Evolutionary conservation across 1,140 invertebrate species (phyloP).

Genomic region (Lineus longissimus): DNA sequence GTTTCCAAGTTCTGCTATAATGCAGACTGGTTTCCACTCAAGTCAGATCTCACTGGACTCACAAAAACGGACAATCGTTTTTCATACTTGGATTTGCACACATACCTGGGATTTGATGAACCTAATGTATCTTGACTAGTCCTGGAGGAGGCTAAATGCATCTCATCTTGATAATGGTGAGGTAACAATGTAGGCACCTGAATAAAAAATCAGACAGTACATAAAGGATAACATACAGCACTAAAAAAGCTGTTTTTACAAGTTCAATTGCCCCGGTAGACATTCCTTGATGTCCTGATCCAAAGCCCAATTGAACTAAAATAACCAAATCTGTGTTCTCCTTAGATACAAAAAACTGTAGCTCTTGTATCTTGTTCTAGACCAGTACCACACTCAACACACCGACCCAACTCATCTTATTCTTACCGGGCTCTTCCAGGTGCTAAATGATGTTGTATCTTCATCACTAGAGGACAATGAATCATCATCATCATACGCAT

Average conservation of each 20-base stretch:
- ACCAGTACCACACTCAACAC: no score
- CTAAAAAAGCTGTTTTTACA: not conserved
- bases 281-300: no score
- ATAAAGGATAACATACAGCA: not conserved
- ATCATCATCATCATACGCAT: slow-evolving; percentile 32
- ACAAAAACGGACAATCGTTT: no score
- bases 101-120: slow-evolving; percentile 48
- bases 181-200: slow-evolving; percentile 26
- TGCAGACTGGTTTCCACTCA: no score
- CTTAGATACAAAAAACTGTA: no score
- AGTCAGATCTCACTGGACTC: no score
- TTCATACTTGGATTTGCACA: not conserved
- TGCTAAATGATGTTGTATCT: slow-evolving; percentile 31
- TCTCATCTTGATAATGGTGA: slow-evolving; percentile 47
- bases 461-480: slow-evolving; percentile 39
- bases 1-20: no score
- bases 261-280: no score
- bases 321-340: no score
- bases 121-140: slow-evolving; percentile 43
- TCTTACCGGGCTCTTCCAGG: slow-evolving; percentile 39
- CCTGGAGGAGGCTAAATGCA: slow-evolving; percentile 28
- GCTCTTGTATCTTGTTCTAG: no score
- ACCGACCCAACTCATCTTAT: no score
- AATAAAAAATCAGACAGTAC: slow-evolving; percentile 5
- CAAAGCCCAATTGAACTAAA: no score